Conservation (phyloP, 2,113 vertebrate species). For the Brachionichthys hirsutus region DNA sequence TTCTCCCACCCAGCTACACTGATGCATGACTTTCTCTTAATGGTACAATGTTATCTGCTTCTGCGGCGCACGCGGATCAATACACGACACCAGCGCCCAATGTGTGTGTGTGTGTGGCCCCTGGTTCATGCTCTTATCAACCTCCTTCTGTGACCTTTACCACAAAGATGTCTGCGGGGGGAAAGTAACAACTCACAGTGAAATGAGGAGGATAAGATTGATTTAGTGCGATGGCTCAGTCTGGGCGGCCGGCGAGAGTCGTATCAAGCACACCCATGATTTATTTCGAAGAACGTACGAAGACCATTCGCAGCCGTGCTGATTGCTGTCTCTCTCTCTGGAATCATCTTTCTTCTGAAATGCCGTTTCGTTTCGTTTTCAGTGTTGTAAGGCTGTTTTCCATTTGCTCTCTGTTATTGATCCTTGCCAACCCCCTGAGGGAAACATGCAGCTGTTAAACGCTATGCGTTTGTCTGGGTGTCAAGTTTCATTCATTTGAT, state of each 20-base stretch:
- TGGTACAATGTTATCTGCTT: conserved; percentile 32
- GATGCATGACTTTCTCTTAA: conserved; percentile 27
- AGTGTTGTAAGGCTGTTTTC: too few species aligned
- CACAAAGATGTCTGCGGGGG: conserved; percentile 27
- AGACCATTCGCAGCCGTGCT: conserved; percentile 4
- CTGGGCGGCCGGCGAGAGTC: conserved; percentile 1
- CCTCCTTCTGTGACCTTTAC: conserved; percentile 51
- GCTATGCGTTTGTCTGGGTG: too few species aligned
- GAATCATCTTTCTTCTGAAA: neutral
- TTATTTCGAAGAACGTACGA: conserved; percentile 16
- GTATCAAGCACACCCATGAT: conserved; percentile 17
- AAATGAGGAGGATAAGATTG: conserved; percentile 53
- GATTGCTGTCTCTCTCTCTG: neutral
- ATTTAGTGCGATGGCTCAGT: conserved; percentile 29
- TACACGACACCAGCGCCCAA: conserved; percentile 30
- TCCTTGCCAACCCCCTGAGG: too few species aligned
- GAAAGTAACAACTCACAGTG: conserved; percentile 43
- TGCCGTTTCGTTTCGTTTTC: neutral
- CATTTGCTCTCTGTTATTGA: too few species aligned
- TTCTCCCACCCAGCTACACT: neutral
- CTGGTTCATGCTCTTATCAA: conserved; percentile 36
- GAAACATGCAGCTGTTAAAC: too few species aligned
- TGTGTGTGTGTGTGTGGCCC: conserved; percentile 47
- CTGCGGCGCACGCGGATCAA: conserved; percentile 41
- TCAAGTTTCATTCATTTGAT: too few species aligned